Conservation (phyloP, 2,888 invertebrate species). For the Acanthosepion lycidas region DNA sequence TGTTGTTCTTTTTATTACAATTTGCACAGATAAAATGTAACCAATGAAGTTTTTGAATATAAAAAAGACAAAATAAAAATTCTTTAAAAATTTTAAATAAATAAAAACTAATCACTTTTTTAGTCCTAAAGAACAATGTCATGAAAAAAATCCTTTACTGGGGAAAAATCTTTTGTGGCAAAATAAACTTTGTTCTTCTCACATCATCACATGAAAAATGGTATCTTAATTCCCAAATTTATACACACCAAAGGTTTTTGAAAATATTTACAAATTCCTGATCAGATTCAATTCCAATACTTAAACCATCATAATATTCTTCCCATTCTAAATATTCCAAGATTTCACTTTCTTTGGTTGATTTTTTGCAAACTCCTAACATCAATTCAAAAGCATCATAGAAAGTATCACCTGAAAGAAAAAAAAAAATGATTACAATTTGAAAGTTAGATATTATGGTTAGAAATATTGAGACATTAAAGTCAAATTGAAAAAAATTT, state of each 20-base stretch:
- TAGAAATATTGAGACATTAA: no score
- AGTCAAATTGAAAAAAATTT: no score
- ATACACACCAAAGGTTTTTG: constrained; percentile 72
- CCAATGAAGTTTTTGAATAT: no score
- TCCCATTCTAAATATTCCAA: constrained; percentile 72
- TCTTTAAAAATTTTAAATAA: no score
- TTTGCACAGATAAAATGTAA: no score
- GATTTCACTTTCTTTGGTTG: constrained; percentile 58
- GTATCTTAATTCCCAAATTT: constrained; percentile 38
- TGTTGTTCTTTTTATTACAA: no score
- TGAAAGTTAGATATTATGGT: background rate
- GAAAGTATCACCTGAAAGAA: constrained; percentile 15
- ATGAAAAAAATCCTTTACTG: background rate
- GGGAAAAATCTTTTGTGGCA: background rate
- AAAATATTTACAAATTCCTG: constrained; percentile 70
- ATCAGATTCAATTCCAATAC: constrained; percentile 67
- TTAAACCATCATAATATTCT: constrained; percentile 73
- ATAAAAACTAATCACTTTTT: no score
- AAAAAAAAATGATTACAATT: background rate
- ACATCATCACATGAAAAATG: no score
- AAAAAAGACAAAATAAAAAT: no score
- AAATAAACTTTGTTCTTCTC: background rate
- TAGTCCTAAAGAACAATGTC: no score
- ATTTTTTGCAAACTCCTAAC: constrained; percentile 64
- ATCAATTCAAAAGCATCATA: constrained; percentile 61